Conservation (phyloP, 1,140 invertebrate species). For the Drosophila tani region DNA sequence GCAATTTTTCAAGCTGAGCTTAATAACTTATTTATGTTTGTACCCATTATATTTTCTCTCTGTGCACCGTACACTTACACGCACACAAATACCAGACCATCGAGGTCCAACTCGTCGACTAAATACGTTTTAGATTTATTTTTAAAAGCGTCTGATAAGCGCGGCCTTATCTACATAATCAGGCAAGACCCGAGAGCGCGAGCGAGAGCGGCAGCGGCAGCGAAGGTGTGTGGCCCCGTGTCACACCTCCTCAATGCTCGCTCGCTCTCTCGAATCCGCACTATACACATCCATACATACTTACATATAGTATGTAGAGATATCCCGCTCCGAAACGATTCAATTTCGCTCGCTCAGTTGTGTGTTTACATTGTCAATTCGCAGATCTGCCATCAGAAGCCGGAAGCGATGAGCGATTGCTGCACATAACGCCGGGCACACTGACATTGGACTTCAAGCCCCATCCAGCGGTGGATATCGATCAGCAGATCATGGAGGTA, state of each 20-base stretch:
- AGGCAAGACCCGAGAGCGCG: conserved; percentile 16
- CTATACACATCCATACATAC: neutral
- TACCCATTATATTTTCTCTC: neutral
- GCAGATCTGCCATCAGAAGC: conserved; percentile 80
- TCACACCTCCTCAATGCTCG: conserved; percentile 26
- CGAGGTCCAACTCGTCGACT: conserved; percentile 45
- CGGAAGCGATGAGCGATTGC: conserved; percentile 77
- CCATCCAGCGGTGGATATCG: conserved; percentile 70
- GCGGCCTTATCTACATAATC: conserved; percentile 72
- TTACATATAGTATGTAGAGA: neutral
- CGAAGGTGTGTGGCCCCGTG: conserved; percentile 13
- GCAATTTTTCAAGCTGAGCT: conserved; percentile 1
- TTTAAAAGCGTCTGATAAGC: conserved; percentile 76
- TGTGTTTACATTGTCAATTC: conserved; percentile 54
- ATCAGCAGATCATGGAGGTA: conserved; percentile 83
- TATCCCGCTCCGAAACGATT: conserved; percentile 30
- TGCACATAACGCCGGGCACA: conserved; percentile 73
- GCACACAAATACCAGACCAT: conserved; percentile 12
- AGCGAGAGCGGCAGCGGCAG: conserved; percentile 1
- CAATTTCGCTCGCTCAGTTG: conserved; percentile 26
- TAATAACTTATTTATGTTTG: neutral
- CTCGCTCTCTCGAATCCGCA: neutral
- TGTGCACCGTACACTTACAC: conserved; percentile 1
- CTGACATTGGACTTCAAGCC: conserved; percentile 76
- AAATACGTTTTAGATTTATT: conserved; percentile 81